Conservation (phyloP, 1,140 invertebrate genomes). For the Nasonia giraulti region DNA sequence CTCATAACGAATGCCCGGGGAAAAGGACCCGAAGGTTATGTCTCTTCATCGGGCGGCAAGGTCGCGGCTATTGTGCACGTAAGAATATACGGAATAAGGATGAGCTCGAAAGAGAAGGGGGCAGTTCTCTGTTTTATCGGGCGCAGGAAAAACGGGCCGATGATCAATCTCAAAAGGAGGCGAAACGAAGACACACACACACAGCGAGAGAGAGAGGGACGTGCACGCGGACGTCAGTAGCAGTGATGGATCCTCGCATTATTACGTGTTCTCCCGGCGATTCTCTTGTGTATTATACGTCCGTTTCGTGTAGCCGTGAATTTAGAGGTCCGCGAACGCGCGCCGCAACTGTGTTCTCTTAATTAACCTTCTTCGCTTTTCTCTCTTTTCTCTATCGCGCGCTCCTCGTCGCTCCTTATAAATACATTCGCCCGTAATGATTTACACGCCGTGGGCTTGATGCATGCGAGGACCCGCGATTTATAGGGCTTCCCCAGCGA, state of each 20-base stretch:
- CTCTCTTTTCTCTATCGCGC: neutral
- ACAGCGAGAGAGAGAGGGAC: neutral
- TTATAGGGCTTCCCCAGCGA: neutral
- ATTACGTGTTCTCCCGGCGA: neutral
- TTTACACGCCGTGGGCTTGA: neutral
- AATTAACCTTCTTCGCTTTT: slow-evolving; percentile 35
- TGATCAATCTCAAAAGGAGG: slow-evolving; percentile 34
- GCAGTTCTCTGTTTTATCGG: slow-evolving; percentile 5
- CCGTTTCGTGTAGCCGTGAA: slow-evolving; percentile 15
- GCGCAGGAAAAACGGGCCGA: neutral
- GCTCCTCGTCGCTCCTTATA: neutral
- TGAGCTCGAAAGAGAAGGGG: neutral
- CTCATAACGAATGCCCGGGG: slow-evolving; percentile 16
- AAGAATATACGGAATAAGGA: no score
- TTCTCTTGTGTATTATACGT: slow-evolving; percentile 1
- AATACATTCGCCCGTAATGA: slow-evolving; percentile 29
- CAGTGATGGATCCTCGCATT: slow-evolving; percentile 36
- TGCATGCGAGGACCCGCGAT: neutral
- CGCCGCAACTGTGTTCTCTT: neutral
- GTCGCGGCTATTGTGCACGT: neutral
- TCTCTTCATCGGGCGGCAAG: neutral
- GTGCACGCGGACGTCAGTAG: neutral
- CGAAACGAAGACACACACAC: neutral
- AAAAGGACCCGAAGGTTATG: neutral
- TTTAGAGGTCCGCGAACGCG: neutral